Conservation (phyloP, 2,888 invertebrate species). For the Drosophila conformis region DNA sequence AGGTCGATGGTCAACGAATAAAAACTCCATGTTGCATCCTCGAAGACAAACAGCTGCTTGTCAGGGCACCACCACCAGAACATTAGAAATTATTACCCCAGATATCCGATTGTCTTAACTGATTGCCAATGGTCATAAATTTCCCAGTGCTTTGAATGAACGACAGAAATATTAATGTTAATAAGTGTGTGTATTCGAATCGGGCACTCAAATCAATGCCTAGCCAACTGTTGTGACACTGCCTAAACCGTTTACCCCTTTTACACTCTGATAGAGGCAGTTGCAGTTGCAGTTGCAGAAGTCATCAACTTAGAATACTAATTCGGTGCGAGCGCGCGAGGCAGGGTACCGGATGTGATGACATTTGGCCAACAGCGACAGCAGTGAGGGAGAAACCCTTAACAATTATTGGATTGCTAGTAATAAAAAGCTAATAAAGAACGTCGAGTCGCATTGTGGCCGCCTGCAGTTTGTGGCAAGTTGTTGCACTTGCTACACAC, state of each 20-base stretch:
- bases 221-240: slow-evolving; percentile 58
- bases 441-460: slow-evolving; percentile 21
- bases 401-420: slow-evolving; percentile 70
- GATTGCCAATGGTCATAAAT: slow-evolving; percentile 77
- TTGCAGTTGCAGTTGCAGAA: slow-evolving; percentile 48
- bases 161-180: slow-evolving; percentile 71
- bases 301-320: slow-evolving; percentile 77
- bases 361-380: slow-evolving; percentile 69
- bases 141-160: slow-evolving; percentile 44
- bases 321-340: slow-evolving; percentile 66
- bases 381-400: slow-evolving; percentile 54
- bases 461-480: slow-evolving; percentile 52
- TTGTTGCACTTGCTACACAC: slow-evolving; percentile 64
- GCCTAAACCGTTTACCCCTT: slow-evolving; percentile 27
- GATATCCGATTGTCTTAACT: slow-evolving; percentile 80
- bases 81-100: slow-evolving; percentile 81
- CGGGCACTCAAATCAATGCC: slow-evolving; percentile 62
- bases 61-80: slow-evolving; percentile 30
- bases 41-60: slow-evolving; percentile 62
- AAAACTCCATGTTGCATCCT: slow-evolving; percentile 71
- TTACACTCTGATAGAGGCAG: slow-evolving; percentile 38
- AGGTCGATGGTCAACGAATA: slow-evolving; percentile 32
- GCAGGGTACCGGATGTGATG: slow-evolving; percentile 74
- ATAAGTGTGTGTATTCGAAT: slow-evolving; percentile 57
- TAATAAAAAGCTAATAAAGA: slow-evolving; percentile 80